These are phyloP conservation scores for Eulithis testata DNA, from an alignment of 2,888 invertebrate species.

Conservation along the genomic window DNA sequence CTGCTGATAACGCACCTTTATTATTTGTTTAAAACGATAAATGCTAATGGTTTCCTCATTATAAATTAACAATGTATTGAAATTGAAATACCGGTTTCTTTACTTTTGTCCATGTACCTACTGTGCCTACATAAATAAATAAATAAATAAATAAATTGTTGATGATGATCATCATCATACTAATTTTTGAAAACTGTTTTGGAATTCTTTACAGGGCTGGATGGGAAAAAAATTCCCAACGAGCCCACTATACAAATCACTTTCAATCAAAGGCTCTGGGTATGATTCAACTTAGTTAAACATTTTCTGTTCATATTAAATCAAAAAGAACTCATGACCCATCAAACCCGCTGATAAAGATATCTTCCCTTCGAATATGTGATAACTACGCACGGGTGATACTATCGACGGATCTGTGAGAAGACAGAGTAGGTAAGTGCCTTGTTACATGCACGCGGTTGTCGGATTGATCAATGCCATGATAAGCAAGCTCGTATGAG, in stretches of 20 bases:
- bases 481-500: too few relatives aligned
- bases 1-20: constrained; percentile 51
- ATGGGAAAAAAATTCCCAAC: too few relatives aligned
- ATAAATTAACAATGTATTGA: background rate
- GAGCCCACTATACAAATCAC: too few relatives aligned
- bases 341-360: constrained; percentile 25
- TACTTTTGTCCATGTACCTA: too few relatives aligned
- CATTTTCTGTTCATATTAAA: constrained; percentile 15
- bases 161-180: too few relatives aligned
- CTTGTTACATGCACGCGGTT: background rate
- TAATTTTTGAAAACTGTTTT: too few relatives aligned
- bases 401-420: constrained; percentile 10
- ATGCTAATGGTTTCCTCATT: constrained; percentile 6
- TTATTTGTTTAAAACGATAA: constrained; percentile 37
- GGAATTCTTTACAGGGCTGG: too few relatives aligned
- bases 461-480: background rate
- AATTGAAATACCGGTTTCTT: too few relatives aligned
- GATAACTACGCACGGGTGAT: constrained; percentile 15
- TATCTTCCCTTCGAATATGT: constrained; percentile 26
- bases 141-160: too few relatives aligned
- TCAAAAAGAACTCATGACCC: constrained; percentile 27
- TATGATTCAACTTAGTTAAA: background rate
- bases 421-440: constrained; percentile 20
- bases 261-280: too few relatives aligned
- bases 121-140: too few relatives aligned